phyloP scores from a whole-genome alignment of 2,797 vertebrate genomes.

The Premnoplex brunnescens region DNA sequence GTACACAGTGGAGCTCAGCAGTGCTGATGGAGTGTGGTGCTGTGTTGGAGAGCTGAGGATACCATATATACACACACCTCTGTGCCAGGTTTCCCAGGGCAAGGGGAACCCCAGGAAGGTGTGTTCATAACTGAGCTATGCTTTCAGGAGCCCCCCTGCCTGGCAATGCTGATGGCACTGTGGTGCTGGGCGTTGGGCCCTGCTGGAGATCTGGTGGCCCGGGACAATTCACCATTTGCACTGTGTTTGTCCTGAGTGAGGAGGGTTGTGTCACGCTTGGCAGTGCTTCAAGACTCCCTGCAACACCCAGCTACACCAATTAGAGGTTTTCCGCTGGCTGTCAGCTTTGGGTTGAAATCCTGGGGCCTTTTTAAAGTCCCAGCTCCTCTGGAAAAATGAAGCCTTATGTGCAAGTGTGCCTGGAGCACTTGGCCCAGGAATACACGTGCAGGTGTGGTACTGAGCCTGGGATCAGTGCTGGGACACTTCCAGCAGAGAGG shows the following conservation, averaged over 20 bases:
- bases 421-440: neutral
- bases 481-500: neutral
- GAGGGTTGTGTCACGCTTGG: neutral
- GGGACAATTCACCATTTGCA: neutral
- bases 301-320: neutral
- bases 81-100: neutral
- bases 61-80: fast-evolving
- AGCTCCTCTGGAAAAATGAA: neutral
- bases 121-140: neutral
- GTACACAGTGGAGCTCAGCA: neutral
- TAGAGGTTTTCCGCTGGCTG: neutral
- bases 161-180: fast-evolving
- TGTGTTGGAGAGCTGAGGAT: fast-evolving
- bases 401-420: neutral
- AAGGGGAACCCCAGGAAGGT: neutral
- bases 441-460: neutral
- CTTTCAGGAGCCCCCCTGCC: neutral
- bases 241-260: neutral
- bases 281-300: neutral
- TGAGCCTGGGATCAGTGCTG: neutral
- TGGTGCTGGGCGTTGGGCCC: fast-evolving
- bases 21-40: fast-evolving
- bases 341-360: neutral
- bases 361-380: neutral
- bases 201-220: neutral